Base-by-base conservation (phyloP, 2,888 invertebrate genomes). In the Dicycla oo region DNA sequence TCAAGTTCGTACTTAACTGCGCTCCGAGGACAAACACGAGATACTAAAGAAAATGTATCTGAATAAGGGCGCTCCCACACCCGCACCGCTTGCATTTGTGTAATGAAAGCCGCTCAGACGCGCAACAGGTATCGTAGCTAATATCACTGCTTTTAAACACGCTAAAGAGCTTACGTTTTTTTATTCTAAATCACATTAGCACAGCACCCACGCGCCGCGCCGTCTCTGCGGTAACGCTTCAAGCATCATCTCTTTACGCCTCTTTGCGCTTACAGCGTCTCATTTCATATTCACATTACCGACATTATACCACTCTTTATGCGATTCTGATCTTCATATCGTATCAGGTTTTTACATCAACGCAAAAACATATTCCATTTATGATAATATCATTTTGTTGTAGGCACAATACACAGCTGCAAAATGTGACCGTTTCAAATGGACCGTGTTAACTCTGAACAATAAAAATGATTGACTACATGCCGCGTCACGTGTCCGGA, bases 101-200 rank as follows among this genome's bases (percentile, higher is more conserved):
- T 85, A 86, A 86, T 88, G 83, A 85, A 86, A 86, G 78, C 78
- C 69, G 61, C 69, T 73, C 43, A 69, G 65, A 73, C 47, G 58
- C 80, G 88, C 89, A 89, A 89, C 89, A 89, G 85, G 89, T 88
- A 82, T 77, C 69, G 67, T 61, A 64, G 69, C 65, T 83, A 77
- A 82, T 80, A 84, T 80, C 73, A 81, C 75, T 71, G 72, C 70
- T 68, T 80, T 73, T 71, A 80, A 81, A 80, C 73, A 53, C 47
- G 56, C 60, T 84, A 65, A 81, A 80, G 66, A 73, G 69, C 76
- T 84, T 75, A 78, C 81, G 75, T 82, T 84, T 66, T 62, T 81
- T 74, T 74, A 67, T 73, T 73, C 58, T 66, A 65, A 68, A 81
- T 73, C 57, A 60, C 69, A 70, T 75, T 64, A 63, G 4, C 51